Conservation (phyloP, 2,888 invertebrate species). For the Amorpha juglandis region DNA sequence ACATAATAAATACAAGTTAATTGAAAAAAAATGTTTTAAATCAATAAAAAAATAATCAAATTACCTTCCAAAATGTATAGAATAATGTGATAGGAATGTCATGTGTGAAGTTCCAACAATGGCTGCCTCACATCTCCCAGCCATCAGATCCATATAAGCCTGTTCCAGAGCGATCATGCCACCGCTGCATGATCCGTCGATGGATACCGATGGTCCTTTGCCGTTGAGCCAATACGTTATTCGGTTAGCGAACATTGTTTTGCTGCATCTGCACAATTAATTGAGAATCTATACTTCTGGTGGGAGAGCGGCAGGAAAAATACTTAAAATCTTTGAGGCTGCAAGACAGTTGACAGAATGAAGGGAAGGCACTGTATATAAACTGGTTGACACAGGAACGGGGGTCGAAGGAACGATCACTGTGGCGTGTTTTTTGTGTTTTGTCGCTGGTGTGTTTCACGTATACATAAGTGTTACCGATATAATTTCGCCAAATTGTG, state of each 20-base stretch:
- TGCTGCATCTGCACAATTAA: slow-evolving; percentile 56
- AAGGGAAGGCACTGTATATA: too few species aligned
- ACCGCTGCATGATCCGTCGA: slow-evolving; percentile 65
- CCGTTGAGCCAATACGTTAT: slow-evolving; percentile 72
- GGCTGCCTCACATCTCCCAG: slow-evolving; percentile 76
- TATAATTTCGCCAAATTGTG: too few species aligned
- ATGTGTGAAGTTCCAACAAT: slow-evolving; percentile 86
- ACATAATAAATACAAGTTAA: too few species aligned
- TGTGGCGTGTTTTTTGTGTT: too few species aligned
- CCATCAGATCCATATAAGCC: slow-evolving; percentile 57
- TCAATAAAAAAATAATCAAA: background rate
- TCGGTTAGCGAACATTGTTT: slow-evolving; percentile 70
- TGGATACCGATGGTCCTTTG: slow-evolving; percentile 65
- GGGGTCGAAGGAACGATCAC: too few species aligned
- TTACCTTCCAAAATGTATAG: slow-evolving; percentile 63
- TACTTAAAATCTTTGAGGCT: too few species aligned
- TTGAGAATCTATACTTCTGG: background rate
- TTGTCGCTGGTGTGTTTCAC: too few species aligned
- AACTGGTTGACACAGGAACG: too few species aligned
- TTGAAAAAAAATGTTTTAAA: too few species aligned
- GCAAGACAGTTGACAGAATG: too few species aligned
- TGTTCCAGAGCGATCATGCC: slow-evolving; percentile 59
- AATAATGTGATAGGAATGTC: slow-evolving; percentile 81
- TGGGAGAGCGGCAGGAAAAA: background rate
- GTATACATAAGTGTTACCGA: too few species aligned